Base-by-base conservation (phyloP, 2,888 invertebrate genomes). In the Tetragonula carbonaria region DNA sequence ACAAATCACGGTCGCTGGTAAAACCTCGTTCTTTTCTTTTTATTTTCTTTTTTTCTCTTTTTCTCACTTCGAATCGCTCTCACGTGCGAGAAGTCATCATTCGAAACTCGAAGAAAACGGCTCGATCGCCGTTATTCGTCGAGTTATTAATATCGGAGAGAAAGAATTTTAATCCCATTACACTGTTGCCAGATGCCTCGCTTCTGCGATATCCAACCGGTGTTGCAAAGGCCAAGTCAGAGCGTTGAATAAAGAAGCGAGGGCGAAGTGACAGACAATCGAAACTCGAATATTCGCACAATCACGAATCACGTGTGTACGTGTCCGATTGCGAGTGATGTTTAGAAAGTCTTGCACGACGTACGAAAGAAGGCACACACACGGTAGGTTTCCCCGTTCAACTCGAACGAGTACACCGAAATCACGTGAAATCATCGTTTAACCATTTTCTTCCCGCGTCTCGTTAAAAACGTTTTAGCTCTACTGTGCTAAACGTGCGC, bases 281-380 rank as follows among this genome's bases (percentile, higher is more conserved):
- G 50, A 23, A 23, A 51, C 67, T 51, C 50, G 67, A 23, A 68
- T 18, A 68, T 68, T 23, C 51, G 8, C 18, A 16, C 21, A 23
- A 51, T 68, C 28, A 4, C 51, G 14, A 51, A 68, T 68, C 67
- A 68, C 67, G 51, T 51, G 5, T 23, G 8, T 45, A 45, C 45
- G 8, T 11, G 45, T 45, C 16, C 50, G 50, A 2, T 51, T 28
- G 23, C 23, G 11, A 11, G 50, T 6, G 68, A 53, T 53, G 28
- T 53, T 53, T 70, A 33, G 53, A 53, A 70, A 53, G 68, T 70
- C 53, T 70, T 53, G 14, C 33, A 21, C 28, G 68, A 70, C 28
- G 53, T 28, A 18, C 50, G 18, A 51, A 23, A 18, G 18, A 51
- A 16, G 23, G 18, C 18, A 51, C 50, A 50, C 38, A 38, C 38